phyloP scores from a whole-genome alignment of 2,888 invertebrate species.

The Neoitamus cyanurus region DNA sequence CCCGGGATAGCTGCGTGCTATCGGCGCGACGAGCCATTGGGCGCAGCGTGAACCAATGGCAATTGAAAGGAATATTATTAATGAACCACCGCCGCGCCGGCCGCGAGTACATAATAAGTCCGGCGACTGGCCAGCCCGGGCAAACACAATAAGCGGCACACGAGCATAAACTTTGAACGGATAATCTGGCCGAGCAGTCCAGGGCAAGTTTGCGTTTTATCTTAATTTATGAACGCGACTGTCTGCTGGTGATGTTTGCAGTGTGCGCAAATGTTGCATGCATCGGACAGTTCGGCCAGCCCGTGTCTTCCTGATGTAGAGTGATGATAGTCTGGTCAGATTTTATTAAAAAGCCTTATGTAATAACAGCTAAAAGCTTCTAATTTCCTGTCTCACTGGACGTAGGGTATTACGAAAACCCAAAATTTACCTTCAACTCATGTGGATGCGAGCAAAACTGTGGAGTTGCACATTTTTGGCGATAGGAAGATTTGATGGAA shows the following conservation, averaged over 20 bases:
- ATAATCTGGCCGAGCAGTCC: neutral
- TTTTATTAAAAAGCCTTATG: neutral
- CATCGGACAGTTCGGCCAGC: neutral
- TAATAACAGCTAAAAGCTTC: slow-evolving; percentile 24
- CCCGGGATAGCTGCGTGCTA: neutral
- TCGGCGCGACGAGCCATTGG: neutral
- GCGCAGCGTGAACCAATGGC: neutral
- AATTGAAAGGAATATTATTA: slow-evolving; percentile 15
- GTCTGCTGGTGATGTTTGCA: neutral
- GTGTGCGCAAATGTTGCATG: neutral
- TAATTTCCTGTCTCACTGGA: slow-evolving; percentile 17
- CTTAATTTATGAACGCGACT: slow-evolving; percentile 14
- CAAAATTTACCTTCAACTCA: neutral
- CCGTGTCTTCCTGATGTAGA: neutral
- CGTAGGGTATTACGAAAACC: neutral
- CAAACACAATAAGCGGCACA: neutral
- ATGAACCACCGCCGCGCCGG: neutral
- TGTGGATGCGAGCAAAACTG: neutral
- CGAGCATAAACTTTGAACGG: neutral
- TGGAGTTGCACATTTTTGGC: neutral
- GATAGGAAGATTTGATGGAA: neutral
- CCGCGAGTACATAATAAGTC: neutral
- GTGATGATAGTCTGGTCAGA: neutral
- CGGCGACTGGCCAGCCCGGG: neutral
- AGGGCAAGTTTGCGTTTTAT: neutral